Base-by-base conservation (phyloP, 2,797 vertebrate species). In the Sebastes minor region DNA sequence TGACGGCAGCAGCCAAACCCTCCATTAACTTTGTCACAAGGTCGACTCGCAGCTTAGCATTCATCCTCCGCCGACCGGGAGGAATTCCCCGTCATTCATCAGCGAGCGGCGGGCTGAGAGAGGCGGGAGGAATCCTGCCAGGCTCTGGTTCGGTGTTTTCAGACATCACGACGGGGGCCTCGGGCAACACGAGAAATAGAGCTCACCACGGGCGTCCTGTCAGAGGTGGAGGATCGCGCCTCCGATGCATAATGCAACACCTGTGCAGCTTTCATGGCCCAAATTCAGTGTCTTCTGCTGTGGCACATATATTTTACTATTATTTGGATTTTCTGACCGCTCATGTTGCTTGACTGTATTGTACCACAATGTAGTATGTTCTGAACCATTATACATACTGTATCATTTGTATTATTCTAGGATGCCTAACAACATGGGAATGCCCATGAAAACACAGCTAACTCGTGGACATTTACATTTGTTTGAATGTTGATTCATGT, bases 11-110 rank as follows among this genome's bases (percentile, higher is more conserved):
- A 73, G 68, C 52, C 62, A 72, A 64, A 69, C 3, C 13, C 38
- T 42, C 11, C 80, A 88, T 90, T 92, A 88, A 91, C 89, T 88
- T 89, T 91, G 78, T 28, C 8, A 63, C 88, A 91, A 93, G 91
- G 90, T 89, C 78, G 35, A n/a, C 67, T 13, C 0, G 81, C 69
- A 46, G 28, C 70, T 82, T 42, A 27, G 62, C 67, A 71, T 83
- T 74, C 77, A 74, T 86, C 76, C 32, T 63, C n/a, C 0, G 16
- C 69, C 22, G n/a, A 46, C 28, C 1, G 72, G 75, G 80, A 80
- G 83, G 70, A 69, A 27, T 65, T 53, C 55, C 60, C 78, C 9
- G 62, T 59, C 83, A 79, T 87, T 65, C 78, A 77, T 85, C 86
- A 88, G 61, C 42, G 23, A 63, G 28, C 16, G 8, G 3, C 12